These are phyloP conservation scores for Hipparchia semele DNA, from an alignment of 2,888 invertebrate species.

Conservation along the genomic window DNA sequence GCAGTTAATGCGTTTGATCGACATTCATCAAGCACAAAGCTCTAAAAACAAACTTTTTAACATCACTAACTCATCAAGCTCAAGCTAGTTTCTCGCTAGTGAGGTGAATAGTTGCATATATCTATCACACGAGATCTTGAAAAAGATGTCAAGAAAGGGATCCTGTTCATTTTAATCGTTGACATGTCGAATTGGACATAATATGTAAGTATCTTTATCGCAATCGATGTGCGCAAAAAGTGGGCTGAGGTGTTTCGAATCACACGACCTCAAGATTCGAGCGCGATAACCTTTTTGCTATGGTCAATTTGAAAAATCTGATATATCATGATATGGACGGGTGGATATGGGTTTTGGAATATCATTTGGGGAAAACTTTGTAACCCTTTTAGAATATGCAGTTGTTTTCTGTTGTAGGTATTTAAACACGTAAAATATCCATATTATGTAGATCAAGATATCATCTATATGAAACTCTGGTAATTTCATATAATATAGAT, in stretches of 20 bases:
- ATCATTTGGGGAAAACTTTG: not conserved
- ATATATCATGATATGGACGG: not conserved
- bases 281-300: conserved; percentile 3
- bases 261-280: conserved; percentile 5
- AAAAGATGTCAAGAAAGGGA: too few relatives aligned
- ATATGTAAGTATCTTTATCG: not conserved
- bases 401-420: not conserved
- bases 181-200: not conserved
- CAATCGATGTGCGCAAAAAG: conserved; percentile 5
- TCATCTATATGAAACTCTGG: too few relatives aligned
- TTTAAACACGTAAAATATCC: too few relatives aligned
- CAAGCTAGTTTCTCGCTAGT: too few relatives aligned
- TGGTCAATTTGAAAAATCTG: conserved; percentile 8
- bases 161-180: too few relatives aligned
- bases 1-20: not conserved
- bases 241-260: conserved; percentile 3
- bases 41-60: not conserved
- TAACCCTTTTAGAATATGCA: not conserved
- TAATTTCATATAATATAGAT: too few relatives aligned
- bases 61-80: too few relatives aligned
- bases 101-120: too few relatives aligned
- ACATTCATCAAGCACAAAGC: not conserved
- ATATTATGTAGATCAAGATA: too few relatives aligned
- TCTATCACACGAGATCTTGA: too few relatives aligned
- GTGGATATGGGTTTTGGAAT: not conserved